A percentile compares a stretch with the other conserved stretches of the same genome.
Evolutionary conservation across 1,140 invertebrate species (phyloP).

Genomic region (Trachymyrmex cornetzi): DNA sequence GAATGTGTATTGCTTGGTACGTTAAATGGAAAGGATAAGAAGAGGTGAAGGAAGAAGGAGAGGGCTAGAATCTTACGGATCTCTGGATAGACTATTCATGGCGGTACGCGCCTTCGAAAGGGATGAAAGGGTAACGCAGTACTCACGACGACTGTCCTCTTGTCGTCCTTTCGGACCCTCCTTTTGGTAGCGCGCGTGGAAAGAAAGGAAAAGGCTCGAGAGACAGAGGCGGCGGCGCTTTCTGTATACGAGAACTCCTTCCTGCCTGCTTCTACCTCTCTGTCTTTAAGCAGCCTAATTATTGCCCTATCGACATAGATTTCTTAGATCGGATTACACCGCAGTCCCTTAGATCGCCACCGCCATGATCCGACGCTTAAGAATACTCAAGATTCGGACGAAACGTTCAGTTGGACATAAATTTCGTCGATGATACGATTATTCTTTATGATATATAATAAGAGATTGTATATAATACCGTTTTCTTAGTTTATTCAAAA

Average conservation of each 20-base stretch:
- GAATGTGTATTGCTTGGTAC: constrained; percentile 48
- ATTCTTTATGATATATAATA: not conserved
- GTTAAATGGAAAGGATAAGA: constrained; percentile 34
- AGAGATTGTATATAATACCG: not conserved
- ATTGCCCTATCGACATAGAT: constrained; percentile 83
- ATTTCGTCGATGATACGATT: not conserved
- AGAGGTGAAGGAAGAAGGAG: not conserved
- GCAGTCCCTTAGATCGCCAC: constrained; percentile 45
- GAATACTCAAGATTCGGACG: constrained; percentile 15
- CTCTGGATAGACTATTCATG: constrained; percentile 73
- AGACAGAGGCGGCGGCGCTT: constrained; percentile 70
- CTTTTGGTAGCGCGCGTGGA: constrained; percentile 59
- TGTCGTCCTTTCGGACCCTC: constrained; percentile 55
- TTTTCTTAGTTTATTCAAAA: too few relatives aligned
- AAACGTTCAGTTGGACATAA: not conserved
- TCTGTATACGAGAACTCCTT: constrained; percentile 69
- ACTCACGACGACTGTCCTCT: constrained; percentile 68
- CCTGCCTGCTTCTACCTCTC: constrained; percentile 29
- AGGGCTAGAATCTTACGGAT: constrained; percentile 26
- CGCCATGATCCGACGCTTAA: constrained; percentile 5
- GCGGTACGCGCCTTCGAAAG: constrained; percentile 73
- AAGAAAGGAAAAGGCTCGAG: constrained; percentile 66
- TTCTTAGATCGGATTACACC: constrained; percentile 82
- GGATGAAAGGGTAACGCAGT: constrained; percentile 75
- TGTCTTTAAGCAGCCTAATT: constrained; percentile 82